phyloP scores from a whole-genome alignment of 2,888 invertebrate genomes.

The Parnassius orleans region DNA sequence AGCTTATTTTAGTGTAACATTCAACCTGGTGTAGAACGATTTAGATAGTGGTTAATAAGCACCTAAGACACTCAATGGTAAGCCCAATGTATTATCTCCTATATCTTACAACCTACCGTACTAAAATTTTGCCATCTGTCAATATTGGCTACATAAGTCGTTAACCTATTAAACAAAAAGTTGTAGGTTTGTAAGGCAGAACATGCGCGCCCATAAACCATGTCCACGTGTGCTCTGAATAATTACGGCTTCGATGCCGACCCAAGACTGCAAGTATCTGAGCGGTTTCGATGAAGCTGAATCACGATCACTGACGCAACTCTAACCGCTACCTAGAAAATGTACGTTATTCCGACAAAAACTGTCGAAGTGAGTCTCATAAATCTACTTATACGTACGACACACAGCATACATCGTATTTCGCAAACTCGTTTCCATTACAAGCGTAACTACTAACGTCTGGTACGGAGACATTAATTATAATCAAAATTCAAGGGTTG shows the following conservation, averaged over 20 bases:
- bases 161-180: constrained; percentile 72
- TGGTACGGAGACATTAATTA: neutral
- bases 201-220: constrained; percentile 62
- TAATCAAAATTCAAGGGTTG: constrained; percentile 3
- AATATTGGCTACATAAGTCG: constrained; percentile 53
- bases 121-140: constrained; percentile 44
- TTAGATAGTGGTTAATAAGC: constrained; percentile 20
- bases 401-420: constrained; percentile 9
- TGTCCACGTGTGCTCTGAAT: constrained; percentile 75
- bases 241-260: constrained; percentile 50
- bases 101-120: constrained; percentile 16
- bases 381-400: constrained; percentile 20
- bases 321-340: constrained; percentile 44
- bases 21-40: constrained; percentile 1
- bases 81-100: constrained; percentile 10
- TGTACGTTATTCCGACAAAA: constrained; percentile 43
- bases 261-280: constrained; percentile 36
- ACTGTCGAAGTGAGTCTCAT: constrained; percentile 34
- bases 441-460: constrained; percentile 3
- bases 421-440: constrained; percentile 10
- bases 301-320: constrained; percentile 63
- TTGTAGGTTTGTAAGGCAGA: constrained; percentile 62
- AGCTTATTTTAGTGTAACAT: constrained; percentile 5
- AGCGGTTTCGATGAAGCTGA: constrained; percentile 58
- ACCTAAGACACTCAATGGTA: constrained; percentile 12